phyloP scores from a whole-genome alignment of 1,140 invertebrate genomes.

The Leucophenga varia region DNA sequence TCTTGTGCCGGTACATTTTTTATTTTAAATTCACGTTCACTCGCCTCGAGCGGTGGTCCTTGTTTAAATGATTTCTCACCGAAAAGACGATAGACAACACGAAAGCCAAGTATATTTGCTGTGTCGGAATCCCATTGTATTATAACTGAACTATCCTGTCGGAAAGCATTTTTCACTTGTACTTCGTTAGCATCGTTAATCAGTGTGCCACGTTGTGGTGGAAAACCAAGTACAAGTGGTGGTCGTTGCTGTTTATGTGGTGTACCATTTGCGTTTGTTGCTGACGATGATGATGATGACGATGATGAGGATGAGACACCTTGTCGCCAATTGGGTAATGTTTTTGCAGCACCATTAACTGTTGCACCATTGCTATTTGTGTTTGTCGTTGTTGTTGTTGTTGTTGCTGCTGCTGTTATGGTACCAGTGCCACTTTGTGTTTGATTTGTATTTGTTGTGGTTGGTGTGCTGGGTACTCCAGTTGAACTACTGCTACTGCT shows the following conservation, averaged over 20 bases:
- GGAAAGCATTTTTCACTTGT: slow-evolving; percentile 78
- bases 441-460: slow-evolving; percentile 17
- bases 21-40: slow-evolving; percentile 86
- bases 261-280: slow-evolving; percentile 34
- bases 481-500: too few relatives aligned
- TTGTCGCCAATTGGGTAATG: slow-evolving; percentile 40
- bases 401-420: slow-evolving; percentile 1
- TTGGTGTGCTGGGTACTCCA: too few relatives aligned
- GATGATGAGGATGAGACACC: slow-evolving; percentile 44
- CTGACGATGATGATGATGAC: slow-evolving; percentile 36
- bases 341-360: slow-evolving; percentile 22
- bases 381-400: slow-evolving; percentile 31
- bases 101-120: slow-evolving; percentile 80
- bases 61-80: slow-evolving; percentile 88
- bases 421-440: neutral
- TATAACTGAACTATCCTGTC: slow-evolving; percentile 84
- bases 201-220: slow-evolving; percentile 62
- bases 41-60: slow-evolving; percentile 81
- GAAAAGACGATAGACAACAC: slow-evolving; percentile 86
- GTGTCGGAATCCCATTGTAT: slow-evolving; percentile 89
- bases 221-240: slow-evolving; percentile 71
- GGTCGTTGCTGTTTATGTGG: slow-evolving; percentile 66
- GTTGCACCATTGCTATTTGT: slow-evolving; percentile 14
- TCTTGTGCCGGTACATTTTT: slow-evolving; percentile 90
- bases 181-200: slow-evolving; percentile 72